phyloP scores from a whole-genome alignment of 37 sponge, comb jelly and placozoan genomes.

The Axinella damicornis region DNA sequence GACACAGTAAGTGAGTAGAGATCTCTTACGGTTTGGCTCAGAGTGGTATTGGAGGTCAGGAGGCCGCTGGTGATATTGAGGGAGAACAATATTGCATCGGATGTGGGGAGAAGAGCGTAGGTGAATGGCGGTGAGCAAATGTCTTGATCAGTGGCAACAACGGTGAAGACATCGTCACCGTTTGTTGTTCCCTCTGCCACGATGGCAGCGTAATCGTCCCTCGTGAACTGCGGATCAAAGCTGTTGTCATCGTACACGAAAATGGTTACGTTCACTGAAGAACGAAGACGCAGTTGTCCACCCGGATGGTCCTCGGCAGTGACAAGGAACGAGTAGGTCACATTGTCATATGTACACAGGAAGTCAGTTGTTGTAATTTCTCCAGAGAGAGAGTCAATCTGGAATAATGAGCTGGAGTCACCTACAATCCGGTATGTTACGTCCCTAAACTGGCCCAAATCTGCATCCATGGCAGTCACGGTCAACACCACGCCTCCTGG shows the following conservation, averaged over 20 bases:
- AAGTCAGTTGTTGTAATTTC: constrained; percentile 13
- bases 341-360: constrained; percentile 9
- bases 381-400: constrained; percentile 48
- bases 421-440: constrained; percentile 3
- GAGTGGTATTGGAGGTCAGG: constrained; percentile 2
- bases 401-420: neutral
- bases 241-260: constrained; percentile 64
- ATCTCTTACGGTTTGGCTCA: constrained; percentile 4
- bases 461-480: constrained; percentile 49
- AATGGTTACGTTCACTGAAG: constrained; percentile 40
- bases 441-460: neutral
- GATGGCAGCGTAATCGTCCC: constrained; percentile 4
- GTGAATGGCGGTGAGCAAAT: constrained; percentile 63
- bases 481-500: constrained; percentile 25
- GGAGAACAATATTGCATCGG: constrained; percentile 6
- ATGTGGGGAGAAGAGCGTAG: constrained; percentile 12
- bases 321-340: constrained; percentile 19
- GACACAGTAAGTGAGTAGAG: constrained; percentile 41
- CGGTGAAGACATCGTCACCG: constrained; percentile 21
- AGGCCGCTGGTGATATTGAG: constrained; percentile 18
- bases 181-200: constrained; percentile 21
- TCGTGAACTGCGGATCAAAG: constrained; percentile 50
- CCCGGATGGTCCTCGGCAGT: constrained; percentile 56
- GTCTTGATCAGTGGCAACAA: constrained; percentile 63
- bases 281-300: neutral